Percentiles rank a stretch among this genome's conserved stretches.
Conservation (phyloP, 1,140 invertebrate species). For the Mya arenaria region DNA sequence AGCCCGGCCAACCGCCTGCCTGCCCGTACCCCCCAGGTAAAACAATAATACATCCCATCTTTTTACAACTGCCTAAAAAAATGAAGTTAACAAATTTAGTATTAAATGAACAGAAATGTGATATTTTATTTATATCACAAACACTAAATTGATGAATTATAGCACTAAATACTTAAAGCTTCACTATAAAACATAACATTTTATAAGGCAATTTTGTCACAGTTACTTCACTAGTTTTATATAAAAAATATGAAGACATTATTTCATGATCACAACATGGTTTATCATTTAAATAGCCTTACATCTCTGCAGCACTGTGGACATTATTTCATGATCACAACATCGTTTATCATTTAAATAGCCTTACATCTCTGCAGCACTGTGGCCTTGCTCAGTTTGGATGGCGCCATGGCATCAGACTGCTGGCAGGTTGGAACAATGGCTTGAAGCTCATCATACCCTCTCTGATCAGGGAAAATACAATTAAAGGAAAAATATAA, state of each 20-base stretch:
- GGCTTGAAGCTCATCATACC: conserved; percentile 83
- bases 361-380: conserved; percentile 91
- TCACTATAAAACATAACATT: neutral
- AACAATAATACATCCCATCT: too few species aligned
- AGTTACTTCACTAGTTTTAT: neutral
- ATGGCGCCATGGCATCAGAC: conserved; percentile 87
- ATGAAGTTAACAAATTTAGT: too few species aligned
- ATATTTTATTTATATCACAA: too few species aligned
- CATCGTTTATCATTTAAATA: too few species aligned
- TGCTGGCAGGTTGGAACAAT: conserved; percentile 96
- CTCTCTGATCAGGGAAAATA: too few species aligned
- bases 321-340: conserved; percentile 49
- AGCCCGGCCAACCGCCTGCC: too few species aligned
- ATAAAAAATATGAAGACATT: neutral
- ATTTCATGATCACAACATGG: conserved; percentile 77
- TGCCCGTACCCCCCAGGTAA: too few species aligned
- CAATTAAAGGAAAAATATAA: too few species aligned
- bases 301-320: conserved; percentile 91
- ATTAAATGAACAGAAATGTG: too few species aligned
- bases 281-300: conserved; percentile 88
- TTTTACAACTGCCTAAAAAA: too few species aligned
- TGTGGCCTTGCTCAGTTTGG: conserved; percentile 98
- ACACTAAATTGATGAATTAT: too few species aligned
- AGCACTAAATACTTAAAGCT: too few species aligned
- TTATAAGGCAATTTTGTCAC: neutral